Percentiles rank a stretch among this genome's conserved stretches.
Conservation (phyloP, 2,888 invertebrate species). For the Dione juno region DNA sequence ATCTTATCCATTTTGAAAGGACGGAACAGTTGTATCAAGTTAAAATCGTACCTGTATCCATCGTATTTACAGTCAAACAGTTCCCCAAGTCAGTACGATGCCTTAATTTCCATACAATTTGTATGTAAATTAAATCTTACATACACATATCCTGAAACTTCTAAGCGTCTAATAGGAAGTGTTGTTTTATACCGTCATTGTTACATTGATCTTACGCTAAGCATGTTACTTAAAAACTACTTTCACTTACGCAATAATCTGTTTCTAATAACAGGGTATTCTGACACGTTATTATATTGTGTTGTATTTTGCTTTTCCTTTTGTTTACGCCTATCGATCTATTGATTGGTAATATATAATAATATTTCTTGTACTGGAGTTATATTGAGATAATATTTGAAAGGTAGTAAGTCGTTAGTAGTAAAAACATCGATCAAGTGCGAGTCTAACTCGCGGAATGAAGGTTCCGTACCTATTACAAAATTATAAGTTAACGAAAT, state of each 20-base stretch:
- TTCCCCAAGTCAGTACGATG: too few relatives aligned
- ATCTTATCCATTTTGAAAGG: too few relatives aligned
- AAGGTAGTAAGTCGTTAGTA: too few relatives aligned
- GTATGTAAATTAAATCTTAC: background rate
- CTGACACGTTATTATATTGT: conserved; percentile 20
- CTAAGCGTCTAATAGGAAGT: conserved; percentile 35
- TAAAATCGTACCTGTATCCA: too few relatives aligned
- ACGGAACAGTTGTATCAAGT: too few relatives aligned
- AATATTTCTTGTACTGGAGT: background rate
- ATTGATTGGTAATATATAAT: background rate
- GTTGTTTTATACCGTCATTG: conserved; percentile 33
- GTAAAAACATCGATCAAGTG: too few relatives aligned
- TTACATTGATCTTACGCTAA: conserved; percentile 31
- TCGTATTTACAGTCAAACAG: too few relatives aligned
- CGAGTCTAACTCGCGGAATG: too few relatives aligned
- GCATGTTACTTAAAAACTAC: conserved; percentile 22
- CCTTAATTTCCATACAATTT: background rate
- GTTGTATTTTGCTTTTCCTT: conserved; percentile 14
- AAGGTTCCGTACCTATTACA: too few relatives aligned
- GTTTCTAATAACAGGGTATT: conserved; percentile 32
- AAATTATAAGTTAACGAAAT: too few relatives aligned
- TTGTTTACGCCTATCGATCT: conserved; percentile 11
- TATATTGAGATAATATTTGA: background rate
- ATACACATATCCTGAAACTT: conserved; percentile 13
- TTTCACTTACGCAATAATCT: conserved; percentile 35